Conservation (phyloP, 1,140 invertebrate species). For the Colletes gigas region DNA sequence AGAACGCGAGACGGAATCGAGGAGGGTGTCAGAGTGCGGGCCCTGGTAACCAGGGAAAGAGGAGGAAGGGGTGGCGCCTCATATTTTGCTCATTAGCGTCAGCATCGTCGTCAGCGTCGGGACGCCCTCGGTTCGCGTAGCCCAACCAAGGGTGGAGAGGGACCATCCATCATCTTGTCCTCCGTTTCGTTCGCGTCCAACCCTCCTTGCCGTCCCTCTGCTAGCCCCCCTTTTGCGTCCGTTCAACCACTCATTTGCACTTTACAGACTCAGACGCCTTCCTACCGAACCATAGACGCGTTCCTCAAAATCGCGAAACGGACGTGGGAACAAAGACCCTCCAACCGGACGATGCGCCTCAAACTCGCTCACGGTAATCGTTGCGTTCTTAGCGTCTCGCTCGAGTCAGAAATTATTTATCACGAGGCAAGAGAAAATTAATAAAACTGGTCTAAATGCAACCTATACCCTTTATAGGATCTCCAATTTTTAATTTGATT, state of each 20-base stretch:
- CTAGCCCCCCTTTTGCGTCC: conserved; percentile 25
- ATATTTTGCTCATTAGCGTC: conserved; percentile 82
- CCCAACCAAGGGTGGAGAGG: conserved; percentile 69
- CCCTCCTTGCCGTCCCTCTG: conserved; percentile 49
- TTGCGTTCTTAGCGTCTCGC: no score
- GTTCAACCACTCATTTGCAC: conserved; percentile 46
- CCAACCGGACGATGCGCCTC: neutral
- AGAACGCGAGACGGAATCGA: conserved; percentile 44
- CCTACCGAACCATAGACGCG: neutral
- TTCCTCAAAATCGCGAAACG: conserved; percentile 13
- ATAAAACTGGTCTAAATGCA: no score
- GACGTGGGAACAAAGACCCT: no score
- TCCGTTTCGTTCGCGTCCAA: conserved; percentile 67
- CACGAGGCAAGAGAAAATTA: no score
- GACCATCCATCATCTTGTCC: conserved; percentile 80
- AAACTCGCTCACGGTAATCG: no score
- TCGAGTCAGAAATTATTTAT: no score
- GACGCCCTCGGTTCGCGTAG: conserved; percentile 74
- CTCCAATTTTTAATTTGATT: no score
- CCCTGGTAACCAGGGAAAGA: conserved; percentile 16
- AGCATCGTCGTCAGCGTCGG: conserved; percentile 77
- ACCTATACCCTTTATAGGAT: no score
- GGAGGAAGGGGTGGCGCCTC: conserved; percentile 74
- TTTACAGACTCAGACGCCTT: conserved; percentile 26
- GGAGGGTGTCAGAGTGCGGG: conserved; percentile 7